Evolutionary conservation across 2,888 invertebrate genomes (phyloP).

Genomic region (Stenolophus ochropezus): DNA sequence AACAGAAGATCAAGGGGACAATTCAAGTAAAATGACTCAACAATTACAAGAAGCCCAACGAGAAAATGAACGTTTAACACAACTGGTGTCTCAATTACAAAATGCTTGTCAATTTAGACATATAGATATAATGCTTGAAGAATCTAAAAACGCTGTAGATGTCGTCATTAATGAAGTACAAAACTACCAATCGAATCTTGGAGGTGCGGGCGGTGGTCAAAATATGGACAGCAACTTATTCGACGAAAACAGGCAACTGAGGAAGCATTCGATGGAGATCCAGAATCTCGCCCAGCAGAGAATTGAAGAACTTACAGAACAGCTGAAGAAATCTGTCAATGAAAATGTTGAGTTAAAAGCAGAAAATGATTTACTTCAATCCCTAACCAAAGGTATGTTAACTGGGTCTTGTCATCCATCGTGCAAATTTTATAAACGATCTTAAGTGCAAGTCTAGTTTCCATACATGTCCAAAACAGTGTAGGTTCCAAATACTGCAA

Average conservation of each 20-base stretch:
- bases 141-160: slow-evolving; percentile 69
- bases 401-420: background rate
- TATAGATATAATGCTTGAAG: slow-evolving; percentile 67
- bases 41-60: slow-evolving; percentile 61
- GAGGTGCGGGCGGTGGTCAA: background rate
- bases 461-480: slow-evolving; percentile 28
- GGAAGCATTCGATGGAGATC: slow-evolving; percentile 68
- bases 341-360: slow-evolving; percentile 65
- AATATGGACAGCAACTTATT: background rate
- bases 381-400: slow-evolving; percentile 44
- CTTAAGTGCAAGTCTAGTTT: slow-evolving; percentile 14
- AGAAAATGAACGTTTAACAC: slow-evolving; percentile 64
- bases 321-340: slow-evolving; percentile 65
- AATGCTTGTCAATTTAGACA: slow-evolving; percentile 65
- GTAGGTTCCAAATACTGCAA: background rate
- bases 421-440: slow-evolving; percentile 13
- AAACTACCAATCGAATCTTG: slow-evolving; percentile 62
- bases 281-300: slow-evolving; percentile 70
- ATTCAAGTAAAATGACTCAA: slow-evolving; percentile 15
- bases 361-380: slow-evolving; percentile 55
- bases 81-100: slow-evolving; percentile 16
- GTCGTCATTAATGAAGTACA: slow-evolving; percentile 68
- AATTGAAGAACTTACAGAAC: slow-evolving; percentile 68
- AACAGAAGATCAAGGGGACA: slow-evolving; percentile 31
- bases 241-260: slow-evolving; percentile 69